Base-by-base conservation (phyloP, 2,888 invertebrate genomes). In the Dysmachus trigonus region DNA sequence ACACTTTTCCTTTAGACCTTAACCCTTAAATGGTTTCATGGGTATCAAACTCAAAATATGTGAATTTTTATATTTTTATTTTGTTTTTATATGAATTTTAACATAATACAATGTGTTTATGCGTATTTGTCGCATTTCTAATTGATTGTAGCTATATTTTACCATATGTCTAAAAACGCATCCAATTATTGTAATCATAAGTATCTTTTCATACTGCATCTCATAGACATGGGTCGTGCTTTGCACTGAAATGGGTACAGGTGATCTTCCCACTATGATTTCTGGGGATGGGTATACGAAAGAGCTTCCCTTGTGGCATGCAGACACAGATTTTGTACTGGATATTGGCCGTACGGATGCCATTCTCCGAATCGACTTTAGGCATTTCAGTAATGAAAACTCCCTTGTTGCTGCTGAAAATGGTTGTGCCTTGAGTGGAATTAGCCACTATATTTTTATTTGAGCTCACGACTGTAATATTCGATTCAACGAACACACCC, bases 251-350 rank as follows among this genome's bases (percentile, higher is more conserved):
- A 88, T 92, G 92, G 10, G 90, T 90, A 86, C 92, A 92, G 0
- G 91, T 90, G 51, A 91, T 90, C 88, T 91, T 92, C 1, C 90
- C 82, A 87, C 90, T 91, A 88, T 91, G 91, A 2, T 90, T 89
- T 0, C 93, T 93, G 0, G 95, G 94, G 0, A 96, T 95, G 0
- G 96, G 95, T 4, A 98, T 94, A 87, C 95, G 93, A 90, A 97
- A 98, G 82, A 98, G 90, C 89, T 96, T 96, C 0, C 97, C 98
- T 88, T 96, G 95, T 0, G 97, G 97, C 96, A 97, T 97, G 90
- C 98, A 98, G 0, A 97, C 95, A 89, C 98, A 98, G 0, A 98
- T 94, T 91, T 98, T 97, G 89, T 95, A 98, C 90, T 97, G 97
- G 0, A 94, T 92, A 86, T 92, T 91, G 1, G 91, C 91, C 89